Evolutionary conservation across 1,140 invertebrate genomes (phyloP), one percentile per base, ranked within the genome.

Genomic region (Trichonephila clavata): DNA sequence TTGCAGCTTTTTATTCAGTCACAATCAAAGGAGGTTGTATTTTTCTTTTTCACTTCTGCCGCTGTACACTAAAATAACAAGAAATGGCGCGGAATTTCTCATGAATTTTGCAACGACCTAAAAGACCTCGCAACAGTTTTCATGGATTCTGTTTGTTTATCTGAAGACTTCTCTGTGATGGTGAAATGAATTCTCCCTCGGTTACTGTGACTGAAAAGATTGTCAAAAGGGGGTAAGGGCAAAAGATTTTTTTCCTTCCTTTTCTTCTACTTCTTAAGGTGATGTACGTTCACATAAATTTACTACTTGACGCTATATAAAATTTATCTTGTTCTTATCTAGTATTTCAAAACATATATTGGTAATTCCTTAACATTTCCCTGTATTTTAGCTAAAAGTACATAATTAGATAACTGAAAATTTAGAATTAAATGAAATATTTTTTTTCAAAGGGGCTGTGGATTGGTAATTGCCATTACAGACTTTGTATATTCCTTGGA

Each of bases 1-100:
- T 60, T 84, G 83, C 57, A 84, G 43, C 83, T 84, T 84, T 84
- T 84, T 84, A 59, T 84, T 24, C 83, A 50, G 43, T 50, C 83
- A 84, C 43, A 50, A 84, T 60, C 83, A 84, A 84, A 84, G 43
- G 24, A 16, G n/a, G 43, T 84, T 68, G 21, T 24, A 24, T 68
- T 68, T 68, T 63, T 65, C 63, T 24, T 8, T 24, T 68, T 68
- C 65, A 24, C 50, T 39, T 84, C 50, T 24, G 83, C n/a, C 18
- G 83, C 83, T 59, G n/a, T 84, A 50, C 83, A 50, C 57, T 84
- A 84, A 84, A 84, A 84, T 84, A 84, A 84, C 83, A 84, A 84
- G 83, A 84, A 84, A 84, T 84, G 83, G 43, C 83, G 21, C 4
- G 80, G 80, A 57, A 50, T 16, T 83, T 57, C 83, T 84, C 83